A percentile compares a stretch with the other conserved stretches of the same genome.
These are phyloP conservation scores for Amphipyra berbera DNA, from an alignment of 2,888 invertebrate genomes.

Conservation along the genomic window DNA sequence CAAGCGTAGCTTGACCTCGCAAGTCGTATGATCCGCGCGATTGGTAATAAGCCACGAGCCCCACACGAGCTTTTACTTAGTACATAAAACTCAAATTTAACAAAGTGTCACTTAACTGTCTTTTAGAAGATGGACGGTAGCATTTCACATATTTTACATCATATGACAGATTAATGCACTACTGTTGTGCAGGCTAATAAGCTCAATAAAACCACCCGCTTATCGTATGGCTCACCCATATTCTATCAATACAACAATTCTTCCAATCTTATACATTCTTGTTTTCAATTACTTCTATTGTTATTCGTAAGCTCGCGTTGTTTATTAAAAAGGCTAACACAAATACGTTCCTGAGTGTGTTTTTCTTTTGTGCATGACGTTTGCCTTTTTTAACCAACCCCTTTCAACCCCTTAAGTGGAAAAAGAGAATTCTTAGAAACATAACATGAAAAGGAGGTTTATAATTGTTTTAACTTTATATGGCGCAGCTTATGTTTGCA, in stretches of 20 bases:
- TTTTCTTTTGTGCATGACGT: conserved; percentile 35
- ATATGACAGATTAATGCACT: not conserved
- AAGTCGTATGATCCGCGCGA: no score
- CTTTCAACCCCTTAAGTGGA: conserved; percentile 17
- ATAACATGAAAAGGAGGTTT: conserved; percentile 20
- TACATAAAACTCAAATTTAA: no score
- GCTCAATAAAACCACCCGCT: conserved; percentile 9
- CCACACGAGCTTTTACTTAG: no score
- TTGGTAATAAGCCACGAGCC: no score
- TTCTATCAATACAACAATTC: conserved; percentile 80
- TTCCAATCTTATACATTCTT: conserved; percentile 66
- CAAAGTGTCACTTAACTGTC: no score
- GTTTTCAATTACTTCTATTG: conserved; percentile 50
- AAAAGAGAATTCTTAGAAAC: conserved; percentile 34
- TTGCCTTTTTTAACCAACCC: conserved; percentile 30
- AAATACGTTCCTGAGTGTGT: conserved; percentile 32
- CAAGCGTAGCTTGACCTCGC: no score
- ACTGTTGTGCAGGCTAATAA: conserved; percentile 4
- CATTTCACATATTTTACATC: no score
- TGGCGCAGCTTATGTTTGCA: not conserved
- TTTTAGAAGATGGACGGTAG: no score
- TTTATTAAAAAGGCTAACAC: conserved; percentile 44
- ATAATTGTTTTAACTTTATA: conserved; percentile 21
- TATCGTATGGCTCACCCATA: conserved; percentile 58
- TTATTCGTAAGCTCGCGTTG: conserved; percentile 27